phyloP scores from a whole-genome alignment of 2,797 vertebrate genomes.

The Poeciliopsis infans region DNA sequence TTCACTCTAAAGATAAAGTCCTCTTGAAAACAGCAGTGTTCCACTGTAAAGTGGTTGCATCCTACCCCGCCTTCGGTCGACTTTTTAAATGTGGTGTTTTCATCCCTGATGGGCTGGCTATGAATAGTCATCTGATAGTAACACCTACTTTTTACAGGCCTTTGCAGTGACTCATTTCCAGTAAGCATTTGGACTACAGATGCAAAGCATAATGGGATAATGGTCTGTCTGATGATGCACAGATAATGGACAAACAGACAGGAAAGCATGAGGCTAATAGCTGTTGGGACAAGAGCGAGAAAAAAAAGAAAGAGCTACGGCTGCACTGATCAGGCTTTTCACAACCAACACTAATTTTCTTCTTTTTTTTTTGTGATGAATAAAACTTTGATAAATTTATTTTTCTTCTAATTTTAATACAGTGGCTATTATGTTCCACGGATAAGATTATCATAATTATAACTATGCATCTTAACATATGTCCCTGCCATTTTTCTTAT shows the following conservation, averaged over 20 bases:
- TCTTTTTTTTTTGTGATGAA: background rate
- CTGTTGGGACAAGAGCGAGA: slow-evolving; percentile 51
- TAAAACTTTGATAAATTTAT: background rate
- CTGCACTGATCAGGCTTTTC: background rate
- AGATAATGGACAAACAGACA: slow-evolving; percentile 79
- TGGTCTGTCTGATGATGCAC: slow-evolving; percentile 77
- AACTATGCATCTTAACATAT: background rate
- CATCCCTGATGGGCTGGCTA: slow-evolving; percentile 66
- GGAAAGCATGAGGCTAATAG: slow-evolving; percentile 74
- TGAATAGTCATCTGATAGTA: slow-evolving; percentile 77
- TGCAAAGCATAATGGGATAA: slow-evolving; percentile 80
- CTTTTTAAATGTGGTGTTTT: slow-evolving; percentile 70
- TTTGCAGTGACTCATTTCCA: slow-evolving; percentile 77
- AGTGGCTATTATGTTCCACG: background rate
- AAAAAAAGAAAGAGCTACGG: background rate
- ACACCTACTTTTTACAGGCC: slow-evolving; percentile 72
- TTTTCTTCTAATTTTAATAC: background rate
- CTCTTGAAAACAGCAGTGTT: slow-evolving; percentile 38
- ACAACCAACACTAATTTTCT: background rate
- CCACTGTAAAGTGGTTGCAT: slow-evolving; percentile 22
- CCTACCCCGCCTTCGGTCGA: slow-evolving; percentile 55
- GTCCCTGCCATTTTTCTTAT: background rate
- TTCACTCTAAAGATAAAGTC: slow-evolving; percentile 45
- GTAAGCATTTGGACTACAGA: slow-evolving; percentile 79
- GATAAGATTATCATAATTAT: background rate